Base-by-base conservation (phyloP, 2,113 vertebrate species). In the Rhabdornis inornatus region DNA sequence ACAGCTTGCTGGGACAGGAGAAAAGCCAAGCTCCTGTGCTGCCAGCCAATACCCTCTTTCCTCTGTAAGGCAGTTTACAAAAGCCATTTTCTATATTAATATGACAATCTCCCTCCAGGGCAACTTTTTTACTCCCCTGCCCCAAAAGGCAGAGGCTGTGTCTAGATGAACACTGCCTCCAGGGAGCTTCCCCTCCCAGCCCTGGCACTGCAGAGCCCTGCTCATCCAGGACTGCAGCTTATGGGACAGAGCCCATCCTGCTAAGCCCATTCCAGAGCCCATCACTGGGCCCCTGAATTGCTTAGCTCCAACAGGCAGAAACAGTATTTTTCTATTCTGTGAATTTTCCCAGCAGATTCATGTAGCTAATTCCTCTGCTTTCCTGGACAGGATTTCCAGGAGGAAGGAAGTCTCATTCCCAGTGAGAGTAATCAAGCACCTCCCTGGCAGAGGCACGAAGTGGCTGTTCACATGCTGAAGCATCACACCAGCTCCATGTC, bases 21-120 rank as follows among this genome's bases (percentile, higher is more conserved):
- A 60, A 82, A 69, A 90, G n/a, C 64, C 74, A 47, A 55, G 59
- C 44, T 91, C 23, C 2, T 20, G 45, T 82, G 50, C 68, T 87
- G 88, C 69, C 80, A 92, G 66, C 83, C 87, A 83, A 31, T 91
- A 83, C 42, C 45, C 64, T 82, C 52, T 61, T 55, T 93, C 70
- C 53, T 74, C 49, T 69, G 55, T 40, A 81, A 92, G 76, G 83
- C 95, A 76, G 91, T 87, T 96, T 49, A 90, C 49, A 87, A 82
- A 95, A 94, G 33, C 56, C 90, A 89, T 93, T 96, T 96, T 63
- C 89, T 80, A 4, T 83, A 77, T 90, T 92, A 86, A 91, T 40
- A 61, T 37, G 71, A 42, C 56, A 78, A 53, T 57, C 66, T 61
- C 27, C 37, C 12, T 4, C 37, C 31, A 22, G 31, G 2, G 15